Conservation (phyloP, 2,888 invertebrate species). For the Hirtodrosophila histrioides region DNA sequence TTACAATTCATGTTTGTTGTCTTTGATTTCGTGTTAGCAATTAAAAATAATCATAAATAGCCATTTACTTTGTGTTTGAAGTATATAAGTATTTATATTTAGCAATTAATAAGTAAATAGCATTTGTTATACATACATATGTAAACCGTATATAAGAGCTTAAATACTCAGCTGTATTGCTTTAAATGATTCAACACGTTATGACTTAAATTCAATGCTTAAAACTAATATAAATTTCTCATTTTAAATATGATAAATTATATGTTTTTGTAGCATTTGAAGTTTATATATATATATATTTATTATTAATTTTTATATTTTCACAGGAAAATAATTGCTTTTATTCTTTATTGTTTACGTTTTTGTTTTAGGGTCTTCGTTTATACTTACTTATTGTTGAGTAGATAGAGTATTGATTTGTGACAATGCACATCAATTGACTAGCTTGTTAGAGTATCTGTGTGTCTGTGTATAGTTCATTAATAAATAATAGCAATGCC, state of each 20-base stretch:
- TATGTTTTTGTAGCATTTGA: conserved; percentile 34
- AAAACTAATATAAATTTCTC: conserved; percentile 34
- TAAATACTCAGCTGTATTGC: conserved; percentile 49
- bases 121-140: conserved; percentile 27
- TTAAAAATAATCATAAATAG: conserved; percentile 64
- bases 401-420: conserved; percentile 48
- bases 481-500: conserved; percentile 33
- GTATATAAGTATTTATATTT: conserved; percentile 35
- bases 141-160: conserved; percentile 21
- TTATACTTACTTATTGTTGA: conserved; percentile 58
- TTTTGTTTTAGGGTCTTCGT: conserved; percentile 25
- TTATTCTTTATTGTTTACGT: conserved; percentile 66
- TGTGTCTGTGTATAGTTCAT: conserved; percentile 11
- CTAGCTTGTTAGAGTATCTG: conserved; percentile 59
- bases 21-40: conserved; percentile 49
- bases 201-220: conserved; percentile 54
- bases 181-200: conserved; percentile 58
- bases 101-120: conserved; percentile 67
- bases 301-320: conserved; percentile 58
- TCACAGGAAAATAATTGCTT: conserved; percentile 80
- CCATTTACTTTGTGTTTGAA: conserved; percentile 38
- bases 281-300: conserved; percentile 33
- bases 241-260: conserved; percentile 36
- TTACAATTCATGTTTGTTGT: conserved; percentile 30
- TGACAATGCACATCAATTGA: conserved; percentile 71